Evolutionary conservation across 2,888 invertebrate species (phyloP).

Genomic region (Lochmaea crataegi): DNA sequence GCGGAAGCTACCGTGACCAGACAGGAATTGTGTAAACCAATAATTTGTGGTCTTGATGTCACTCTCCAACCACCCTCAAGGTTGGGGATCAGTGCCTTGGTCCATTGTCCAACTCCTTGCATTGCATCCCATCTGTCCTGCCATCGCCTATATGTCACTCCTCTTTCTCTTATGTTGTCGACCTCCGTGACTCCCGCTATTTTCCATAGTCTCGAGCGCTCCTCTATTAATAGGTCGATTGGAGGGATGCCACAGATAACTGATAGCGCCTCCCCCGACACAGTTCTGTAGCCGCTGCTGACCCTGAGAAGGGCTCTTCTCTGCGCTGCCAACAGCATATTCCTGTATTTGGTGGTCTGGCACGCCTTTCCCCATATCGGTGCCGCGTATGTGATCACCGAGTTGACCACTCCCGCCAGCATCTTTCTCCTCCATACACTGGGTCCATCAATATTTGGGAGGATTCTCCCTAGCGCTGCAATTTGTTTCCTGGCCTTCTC

Average conservation of each 20-base stretch:
- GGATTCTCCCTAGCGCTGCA: conserved; percentile 9
- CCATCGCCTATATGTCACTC: conserved; percentile 8
- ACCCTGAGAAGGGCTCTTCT: conserved; percentile 21
- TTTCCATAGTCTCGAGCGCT: too few species aligned
- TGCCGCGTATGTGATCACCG: conserved; percentile 25
- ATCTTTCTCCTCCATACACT: conserved; percentile 14
- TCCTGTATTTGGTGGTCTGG: conserved; percentile 11
- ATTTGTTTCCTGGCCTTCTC: conserved; percentile 16
- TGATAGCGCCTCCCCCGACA: conserved; percentile 18
- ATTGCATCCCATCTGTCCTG: conserved; percentile 21
- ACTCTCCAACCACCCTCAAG: background rate
- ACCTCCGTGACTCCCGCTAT: too few species aligned
- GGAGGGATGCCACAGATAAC: conserved; percentile 28
- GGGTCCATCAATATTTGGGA: conserved; percentile 26
- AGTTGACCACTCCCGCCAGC: conserved; percentile 14
- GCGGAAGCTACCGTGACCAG: background rate
- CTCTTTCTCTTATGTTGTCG: conserved; percentile 4
- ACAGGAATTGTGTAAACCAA: background rate
- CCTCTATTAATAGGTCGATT: conserved; percentile 28
- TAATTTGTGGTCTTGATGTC: background rate
- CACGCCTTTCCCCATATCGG: conserved; percentile 22
- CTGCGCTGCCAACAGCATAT: conserved; percentile 12
- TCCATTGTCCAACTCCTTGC: conserved; percentile 10
- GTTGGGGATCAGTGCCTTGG: background rate
- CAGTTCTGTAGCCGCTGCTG: conserved; percentile 23